Percentiles rank a stretch among this genome's conserved stretches.
Conservation (phyloP, 2,113 vertebrate species). For the Ovibos moschatus region DNA sequence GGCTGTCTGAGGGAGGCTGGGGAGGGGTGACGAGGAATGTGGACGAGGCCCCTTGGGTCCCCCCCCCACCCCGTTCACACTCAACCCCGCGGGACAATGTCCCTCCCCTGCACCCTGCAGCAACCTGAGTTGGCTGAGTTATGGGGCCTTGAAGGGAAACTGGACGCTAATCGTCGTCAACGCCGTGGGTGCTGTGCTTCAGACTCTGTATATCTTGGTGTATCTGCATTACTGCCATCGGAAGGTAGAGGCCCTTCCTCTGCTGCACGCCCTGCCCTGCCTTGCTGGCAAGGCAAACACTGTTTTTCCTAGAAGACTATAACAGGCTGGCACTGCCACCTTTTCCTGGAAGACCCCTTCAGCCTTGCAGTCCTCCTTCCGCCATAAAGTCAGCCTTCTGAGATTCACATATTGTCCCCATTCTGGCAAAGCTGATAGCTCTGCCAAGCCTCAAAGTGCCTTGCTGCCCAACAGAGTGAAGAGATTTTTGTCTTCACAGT, state of each 20-base stretch:
- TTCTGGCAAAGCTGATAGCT: not conserved
- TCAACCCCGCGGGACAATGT: not conserved
- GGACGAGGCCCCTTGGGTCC: not conserved
- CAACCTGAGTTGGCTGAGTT: slow-evolving; percentile 94
- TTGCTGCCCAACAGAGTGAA: not conserved
- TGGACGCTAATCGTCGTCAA: slow-evolving; percentile 88
- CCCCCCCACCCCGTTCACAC: not conserved
- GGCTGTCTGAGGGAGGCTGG: not conserved
- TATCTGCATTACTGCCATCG: slow-evolving; percentile 87
- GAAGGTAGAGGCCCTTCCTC: slow-evolving; percentile 81
- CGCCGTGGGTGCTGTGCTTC: slow-evolving; percentile 86
- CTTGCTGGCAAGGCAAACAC: slow-evolving; percentile 33
- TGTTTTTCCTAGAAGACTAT: slow-evolving; percentile 47
- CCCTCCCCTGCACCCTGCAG: slow-evolving; percentile 72
- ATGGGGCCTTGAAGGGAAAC: slow-evolving; percentile 89
- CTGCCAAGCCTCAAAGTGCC: not conserved
- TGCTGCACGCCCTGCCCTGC: slow-evolving; percentile 6
- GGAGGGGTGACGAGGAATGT: not conserved
- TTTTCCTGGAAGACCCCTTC: slow-evolving; percentile 58
- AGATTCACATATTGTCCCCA: not conserved
- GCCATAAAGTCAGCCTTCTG: not conserved
- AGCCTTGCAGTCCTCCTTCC: not conserved
- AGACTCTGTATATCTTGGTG: slow-evolving; percentile 87
- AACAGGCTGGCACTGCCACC: not conserved
- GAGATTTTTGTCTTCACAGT: not conserved